Conservation (phyloP, 2,113 vertebrate genomes). For the Corythornis cristatus region DNA sequence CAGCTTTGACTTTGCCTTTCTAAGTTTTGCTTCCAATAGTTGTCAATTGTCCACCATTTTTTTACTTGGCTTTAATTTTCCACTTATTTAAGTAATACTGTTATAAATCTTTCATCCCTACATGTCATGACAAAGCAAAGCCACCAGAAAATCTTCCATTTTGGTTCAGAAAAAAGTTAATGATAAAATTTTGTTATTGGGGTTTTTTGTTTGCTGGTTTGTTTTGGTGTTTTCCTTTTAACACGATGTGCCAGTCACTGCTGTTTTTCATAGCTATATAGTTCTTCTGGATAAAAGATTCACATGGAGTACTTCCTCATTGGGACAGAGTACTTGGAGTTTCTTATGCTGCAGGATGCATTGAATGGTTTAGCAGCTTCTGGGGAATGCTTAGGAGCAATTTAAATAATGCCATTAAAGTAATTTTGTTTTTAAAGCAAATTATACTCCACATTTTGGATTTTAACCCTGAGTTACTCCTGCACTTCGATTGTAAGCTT, state of each 20-base stretch:
- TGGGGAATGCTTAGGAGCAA: not conserved
- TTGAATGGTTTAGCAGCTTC: constrained; percentile 32
- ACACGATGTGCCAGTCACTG: not conserved
- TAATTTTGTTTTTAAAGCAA: not conserved
- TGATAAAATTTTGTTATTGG: too few relatives aligned
- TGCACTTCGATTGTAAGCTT: not conserved
- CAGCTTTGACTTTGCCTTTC: not conserved
- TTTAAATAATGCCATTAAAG: constrained; percentile 2
- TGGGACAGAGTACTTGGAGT: not conserved
- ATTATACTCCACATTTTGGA: not conserved
- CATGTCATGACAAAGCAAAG: not conserved
- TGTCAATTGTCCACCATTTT: not conserved
- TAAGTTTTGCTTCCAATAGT: not conserved
- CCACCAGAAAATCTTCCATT: not conserved
- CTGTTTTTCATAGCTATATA: not conserved
- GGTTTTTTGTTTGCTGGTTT: too few relatives aligned
- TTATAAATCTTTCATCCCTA: not conserved
- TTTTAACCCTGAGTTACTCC: constrained; percentile 9
- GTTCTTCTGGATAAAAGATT: not conserved
- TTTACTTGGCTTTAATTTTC: not conserved
- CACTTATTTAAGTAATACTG: not conserved
- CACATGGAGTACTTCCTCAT: not conserved
- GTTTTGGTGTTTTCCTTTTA: not conserved
- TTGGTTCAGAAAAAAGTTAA: not conserved
- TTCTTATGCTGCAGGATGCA: constrained; percentile 8